Evolutionary conservation across 2,888 invertebrate species (phyloP), one percentile per base, ranked within the genome.

Genomic region (Epsilonema sp.): DNA sequence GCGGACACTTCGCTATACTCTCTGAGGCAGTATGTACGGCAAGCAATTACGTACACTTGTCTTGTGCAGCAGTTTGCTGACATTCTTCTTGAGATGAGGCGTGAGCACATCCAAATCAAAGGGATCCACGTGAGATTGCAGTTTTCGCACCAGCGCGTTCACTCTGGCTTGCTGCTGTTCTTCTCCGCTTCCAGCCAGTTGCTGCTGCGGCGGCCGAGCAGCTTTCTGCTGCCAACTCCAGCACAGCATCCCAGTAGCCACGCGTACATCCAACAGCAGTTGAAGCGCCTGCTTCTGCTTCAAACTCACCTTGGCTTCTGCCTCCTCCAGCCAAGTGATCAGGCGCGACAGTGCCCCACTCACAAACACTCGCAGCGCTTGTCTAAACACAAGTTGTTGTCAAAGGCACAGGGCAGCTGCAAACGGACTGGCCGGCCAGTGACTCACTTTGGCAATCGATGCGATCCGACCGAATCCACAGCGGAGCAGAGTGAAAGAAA

Each of bases 101-200:
- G 80, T 78, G 63, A 86, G 85, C 0, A 87, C 80, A 63, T 87
- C 85, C 56, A 87, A 78, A 66, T 89, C 89, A 63, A 89, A 89
- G 0, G 87, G 87, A 72, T 89, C 87, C 23, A 89, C 79, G 60
- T 75, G 76, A 51, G 77, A 75, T 49, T 83, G 76, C 47, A 85
- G 68, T 54, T n/a, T n/a, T n/a, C n/a, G n/a, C n/a, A n/a, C n/a
- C n/a, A n/a, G n/a, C n/a, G n/a, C n/a, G n/a, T n/a, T n/a, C n/a
- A n/a, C n/a, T n/a, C n/a, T n/a, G n/a, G n/a, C n/a, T n/a, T n/a
- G n/a, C n/a, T n/a, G n/a, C n/a, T n/a, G n/a, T n/a, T n/a, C n/a
- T n/a, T n/a, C n/a, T n/a, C n/a, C n/a, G n/a, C n/a, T n/a, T n/a
- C 71, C 73, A 60, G 77, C 78, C 58, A 79, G 77, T 45, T 26